Evolutionary conservation across 2,888 invertebrate species (phyloP).

Genomic region (Morpho deidamia): DNA sequence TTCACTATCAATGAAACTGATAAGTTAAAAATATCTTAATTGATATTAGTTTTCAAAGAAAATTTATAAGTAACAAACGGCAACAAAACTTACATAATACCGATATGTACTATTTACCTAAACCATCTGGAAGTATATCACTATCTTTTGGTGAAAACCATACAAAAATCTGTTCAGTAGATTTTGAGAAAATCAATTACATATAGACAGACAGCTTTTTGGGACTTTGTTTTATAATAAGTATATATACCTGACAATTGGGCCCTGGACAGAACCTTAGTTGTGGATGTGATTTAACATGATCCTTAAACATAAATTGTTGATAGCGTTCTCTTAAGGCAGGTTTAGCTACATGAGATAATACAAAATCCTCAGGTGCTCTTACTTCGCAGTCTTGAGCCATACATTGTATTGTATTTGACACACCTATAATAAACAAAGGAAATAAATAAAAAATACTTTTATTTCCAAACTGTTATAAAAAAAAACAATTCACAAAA

Average conservation of each 20-base stretch:
- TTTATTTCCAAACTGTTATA: too few species aligned
- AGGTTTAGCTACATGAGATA: slow-evolving; percentile 90
- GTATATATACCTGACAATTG: slow-evolving; percentile 93
- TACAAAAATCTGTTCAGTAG: too few species aligned
- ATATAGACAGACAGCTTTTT: too few species aligned
- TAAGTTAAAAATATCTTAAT: not conserved
- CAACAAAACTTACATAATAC: too few species aligned
- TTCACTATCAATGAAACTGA: too few species aligned
- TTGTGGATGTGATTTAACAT: slow-evolving; percentile 95
- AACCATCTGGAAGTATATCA: too few species aligned
- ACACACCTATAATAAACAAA: slow-evolving; percentile 74
- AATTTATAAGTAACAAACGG: not conserved
- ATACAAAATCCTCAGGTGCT: slow-evolving; percentile 97
- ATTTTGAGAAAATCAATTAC: too few species aligned
- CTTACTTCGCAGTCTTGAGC: slow-evolving; percentile 94
- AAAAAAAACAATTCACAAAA: too few species aligned
- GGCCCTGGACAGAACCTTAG: slow-evolving; percentile 96
- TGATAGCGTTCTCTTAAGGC: slow-evolving; percentile 94
- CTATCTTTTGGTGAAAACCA: too few species aligned
- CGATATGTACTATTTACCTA: too few species aligned
- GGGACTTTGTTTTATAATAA: too few species aligned
- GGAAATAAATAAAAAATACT: not conserved
- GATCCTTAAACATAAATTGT: slow-evolving; percentile 96
- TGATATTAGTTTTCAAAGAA: not conserved
- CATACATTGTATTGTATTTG: slow-evolving; percentile 97